phyloP scores from a whole-genome alignment of 30 jellyfish, hydroid and myxozoan species.

The Mastigias papua region DNA sequence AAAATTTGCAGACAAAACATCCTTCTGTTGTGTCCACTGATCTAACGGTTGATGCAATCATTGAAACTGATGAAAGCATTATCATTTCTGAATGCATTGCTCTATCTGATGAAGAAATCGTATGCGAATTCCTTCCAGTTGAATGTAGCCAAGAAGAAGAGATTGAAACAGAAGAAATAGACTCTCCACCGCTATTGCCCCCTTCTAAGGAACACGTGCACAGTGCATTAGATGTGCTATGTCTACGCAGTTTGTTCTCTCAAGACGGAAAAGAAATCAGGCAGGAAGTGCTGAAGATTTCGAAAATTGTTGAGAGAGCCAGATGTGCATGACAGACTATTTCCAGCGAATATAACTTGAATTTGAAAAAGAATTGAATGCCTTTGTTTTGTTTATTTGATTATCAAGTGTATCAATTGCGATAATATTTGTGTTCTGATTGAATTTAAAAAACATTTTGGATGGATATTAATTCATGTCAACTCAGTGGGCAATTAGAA shows the following conservation, averaged over 20 bases:
- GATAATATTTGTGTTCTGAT: background rate
- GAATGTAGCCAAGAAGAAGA: background rate
- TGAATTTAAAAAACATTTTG: no score
- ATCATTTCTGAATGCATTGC: background rate
- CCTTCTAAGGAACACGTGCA: background rate
- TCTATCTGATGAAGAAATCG: conserved; percentile 27
- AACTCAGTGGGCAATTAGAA: background rate
- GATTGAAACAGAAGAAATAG: background rate
- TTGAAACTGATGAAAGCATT: conserved; percentile 6
- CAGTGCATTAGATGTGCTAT: background rate
- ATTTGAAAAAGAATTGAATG: background rate
- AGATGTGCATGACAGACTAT: background rate
- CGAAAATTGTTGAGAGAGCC: background rate
- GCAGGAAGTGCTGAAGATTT: background rate
- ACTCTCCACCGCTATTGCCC: background rate
- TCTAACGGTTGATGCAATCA: conserved; percentile 15
- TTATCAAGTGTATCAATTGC: background rate
- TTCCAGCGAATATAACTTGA: background rate
- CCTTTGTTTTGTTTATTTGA: background rate
- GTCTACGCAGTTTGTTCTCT: background rate
- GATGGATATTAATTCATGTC: background rate
- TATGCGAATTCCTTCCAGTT: background rate
- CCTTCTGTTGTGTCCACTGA: conserved; percentile 1
- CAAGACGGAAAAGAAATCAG: background rate
- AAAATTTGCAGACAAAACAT: conserved; percentile 5